Conservation (phyloP, 2,888 invertebrate species). For the Physocephala rufipes region DNA sequence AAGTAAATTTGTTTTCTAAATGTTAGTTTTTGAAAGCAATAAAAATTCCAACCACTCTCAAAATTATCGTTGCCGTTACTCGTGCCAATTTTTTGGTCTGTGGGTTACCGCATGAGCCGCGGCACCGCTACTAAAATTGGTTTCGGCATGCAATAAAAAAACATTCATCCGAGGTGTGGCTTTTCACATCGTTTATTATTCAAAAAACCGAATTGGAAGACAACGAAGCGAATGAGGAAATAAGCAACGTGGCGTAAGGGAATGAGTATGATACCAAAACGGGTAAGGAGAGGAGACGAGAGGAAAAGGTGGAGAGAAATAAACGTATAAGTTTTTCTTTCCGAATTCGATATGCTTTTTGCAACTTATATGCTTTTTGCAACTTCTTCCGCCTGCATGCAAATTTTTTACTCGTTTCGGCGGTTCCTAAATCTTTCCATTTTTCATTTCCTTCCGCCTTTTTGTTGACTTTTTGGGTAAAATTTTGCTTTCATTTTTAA, state of each 20-base stretch:
- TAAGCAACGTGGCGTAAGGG: too few species aligned
- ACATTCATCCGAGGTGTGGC: constrained; percentile 52
- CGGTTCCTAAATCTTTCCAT: constrained; percentile 17
- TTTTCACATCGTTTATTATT: constrained; percentile 65
- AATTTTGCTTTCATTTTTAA: neutral
- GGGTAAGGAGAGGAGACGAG: neutral
- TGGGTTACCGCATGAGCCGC: constrained; percentile 23
- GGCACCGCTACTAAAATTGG: constrained; percentile 39
- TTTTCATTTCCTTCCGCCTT: constrained; percentile 11
- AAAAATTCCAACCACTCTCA: constrained; percentile 37
- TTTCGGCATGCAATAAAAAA: constrained; percentile 26
- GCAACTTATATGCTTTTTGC: constrained; percentile 16
- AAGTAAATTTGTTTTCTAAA: constrained; percentile 11
- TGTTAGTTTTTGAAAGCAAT: constrained; percentile 40
- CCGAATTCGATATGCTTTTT: constrained; percentile 41
- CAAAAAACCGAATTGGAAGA: constrained; percentile 43
- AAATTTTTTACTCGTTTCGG: constrained; percentile 22
- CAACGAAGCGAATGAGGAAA: constrained; percentile 3
- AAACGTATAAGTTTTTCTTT: constrained; percentile 23
- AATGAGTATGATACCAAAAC: too few species aligned
- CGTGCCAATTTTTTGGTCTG: neutral
- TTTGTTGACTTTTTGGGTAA: constrained; percentile 2
- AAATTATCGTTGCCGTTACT: constrained; percentile 21
- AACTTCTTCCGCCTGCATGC: constrained; percentile 21
- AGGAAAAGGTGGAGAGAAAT: constrained; percentile 10